Base-by-base conservation (phyloP, 2,113 vertebrate species). In the Reinhardtius hippoglossoides region DNA sequence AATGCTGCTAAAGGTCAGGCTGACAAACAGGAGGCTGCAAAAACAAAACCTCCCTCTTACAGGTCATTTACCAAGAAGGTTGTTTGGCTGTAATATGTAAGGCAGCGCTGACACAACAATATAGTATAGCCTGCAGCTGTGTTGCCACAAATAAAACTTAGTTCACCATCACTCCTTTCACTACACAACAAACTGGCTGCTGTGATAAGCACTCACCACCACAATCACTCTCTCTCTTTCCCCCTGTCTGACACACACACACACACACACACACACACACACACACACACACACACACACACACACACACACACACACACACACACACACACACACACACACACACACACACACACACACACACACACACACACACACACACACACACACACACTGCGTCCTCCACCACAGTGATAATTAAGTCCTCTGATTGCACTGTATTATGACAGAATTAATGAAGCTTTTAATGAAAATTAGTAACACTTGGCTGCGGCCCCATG, bases 391-490 rank as follows among this genome's bases (percentile, higher is more conserved):
- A 61, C n/a, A 66, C n/a, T 35, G 40, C 73, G 21, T 79, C 66
- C 74, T 81, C 74, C 67, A 74, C 82, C 80, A 82, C 50, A 62
- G 76, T 67, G 58, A 80, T 87, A 88, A 93, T 93, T 84, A 90
- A 90, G 87, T 60, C 78, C 78, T 84, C 82, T 88, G 83, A 91
- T 88, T 83, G 74, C 82, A 61, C 81, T 74, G 81, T 88, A 86
- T 93, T 89, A 90, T 90, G 85, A 91, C 91, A 92, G 88, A 90
- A 88, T 91, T 92, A 94, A 94, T 93, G 91, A 92, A 91, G 93
- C 93, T 90, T 91, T 90, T 90, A 94, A 94, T 93, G 87, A 83
- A 93, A 92, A 94, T 93, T 89, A 94, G 89, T 82, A 83, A 81
- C 92, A 88, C 84, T 89, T 84, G 87, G 86, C 88, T 90, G 83